Evolutionary conservation across 2,888 invertebrate genomes (phyloP).

Genomic region (Gastrophysa polygoni): DNA sequence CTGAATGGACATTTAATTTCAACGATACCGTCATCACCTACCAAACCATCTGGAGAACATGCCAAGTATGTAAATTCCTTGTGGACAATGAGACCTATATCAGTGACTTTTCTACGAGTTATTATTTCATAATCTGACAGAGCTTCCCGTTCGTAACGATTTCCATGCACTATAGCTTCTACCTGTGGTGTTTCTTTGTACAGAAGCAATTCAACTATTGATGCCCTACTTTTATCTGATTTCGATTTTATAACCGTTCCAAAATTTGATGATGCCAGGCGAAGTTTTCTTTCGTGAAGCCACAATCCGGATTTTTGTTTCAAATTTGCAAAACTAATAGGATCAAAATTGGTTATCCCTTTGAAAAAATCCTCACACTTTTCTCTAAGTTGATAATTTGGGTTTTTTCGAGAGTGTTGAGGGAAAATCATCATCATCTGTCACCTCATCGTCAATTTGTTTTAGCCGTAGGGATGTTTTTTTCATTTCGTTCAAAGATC

Average conservation of each 20-base stretch:
- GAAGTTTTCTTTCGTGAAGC: slow-evolving; percentile 5
- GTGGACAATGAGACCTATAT: slow-evolving; percentile 3
- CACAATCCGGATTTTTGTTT: slow-evolving; percentile 3
- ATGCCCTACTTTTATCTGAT: neutral
- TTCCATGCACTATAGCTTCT: slow-evolving; percentile 3
- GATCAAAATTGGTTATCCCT: neutral
- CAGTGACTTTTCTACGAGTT: neutral
- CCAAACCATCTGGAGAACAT: slow-evolving; percentile 8
- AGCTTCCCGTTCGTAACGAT: slow-evolving; percentile 2
- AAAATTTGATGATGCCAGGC: neutral
- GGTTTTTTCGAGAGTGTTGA: neutral
- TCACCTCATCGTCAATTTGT: neutral
- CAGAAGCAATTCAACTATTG: neutral
- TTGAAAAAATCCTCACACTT: slow-evolving; percentile 6
- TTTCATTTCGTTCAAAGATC: neutral
- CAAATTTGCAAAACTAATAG: neutral
- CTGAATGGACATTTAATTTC: neutral
- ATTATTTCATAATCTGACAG: neutral
- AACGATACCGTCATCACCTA: slow-evolving; percentile 1
- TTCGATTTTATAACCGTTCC: neutral
- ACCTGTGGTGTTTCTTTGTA: neutral
- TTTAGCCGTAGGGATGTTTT: neutral
- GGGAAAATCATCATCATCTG: neutral
- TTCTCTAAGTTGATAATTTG: neutral
- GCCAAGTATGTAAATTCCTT: neutral